Conservation (phyloP, 2,888 invertebrate genomes). For the Lepidochrysops patricia region DNA sequence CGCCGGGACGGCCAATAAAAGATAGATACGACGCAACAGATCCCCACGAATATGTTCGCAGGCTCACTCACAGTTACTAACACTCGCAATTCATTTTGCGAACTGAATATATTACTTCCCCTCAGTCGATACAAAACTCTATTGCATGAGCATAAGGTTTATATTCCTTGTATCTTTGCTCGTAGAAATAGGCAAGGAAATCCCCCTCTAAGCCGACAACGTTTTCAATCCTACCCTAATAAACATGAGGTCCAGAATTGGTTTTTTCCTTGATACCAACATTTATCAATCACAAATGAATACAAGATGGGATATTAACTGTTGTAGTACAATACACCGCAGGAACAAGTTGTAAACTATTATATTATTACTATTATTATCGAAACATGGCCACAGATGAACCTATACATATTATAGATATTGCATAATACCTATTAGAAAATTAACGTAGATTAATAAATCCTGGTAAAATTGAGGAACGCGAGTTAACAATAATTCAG, state of each 20-base stretch:
- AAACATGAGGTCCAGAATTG: slow-evolving; percentile 35
- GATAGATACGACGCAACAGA: slow-evolving; percentile 66
- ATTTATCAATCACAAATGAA: slow-evolving; percentile 62
- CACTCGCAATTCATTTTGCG: slow-evolving; percentile 74
- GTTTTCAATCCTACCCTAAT: slow-evolving; percentile 42
- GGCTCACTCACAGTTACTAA: slow-evolving; percentile 72
- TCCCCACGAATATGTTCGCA: slow-evolving; percentile 71
- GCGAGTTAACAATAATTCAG: too few species aligned
- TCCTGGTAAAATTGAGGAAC: too few species aligned
- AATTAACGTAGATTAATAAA: too few species aligned
- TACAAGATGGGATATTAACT: slow-evolving; percentile 59
- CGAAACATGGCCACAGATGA: too few species aligned
- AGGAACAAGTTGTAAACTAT: slow-evolving; percentile 59
- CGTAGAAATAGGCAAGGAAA: slow-evolving; percentile 51
- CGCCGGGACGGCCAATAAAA: slow-evolving; percentile 48
- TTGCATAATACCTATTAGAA: too few species aligned
- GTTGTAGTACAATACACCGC: slow-evolving; percentile 66
- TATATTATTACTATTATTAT: too few species aligned
- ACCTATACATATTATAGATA: too few species aligned
- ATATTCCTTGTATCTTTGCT: slow-evolving; percentile 41
- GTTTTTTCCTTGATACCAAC: slow-evolving; percentile 26
- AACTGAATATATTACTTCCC: slow-evolving; percentile 67
- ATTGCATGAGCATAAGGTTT: slow-evolving; percentile 38
- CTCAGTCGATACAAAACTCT: slow-evolving; percentile 52
- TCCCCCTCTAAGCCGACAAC: slow-evolving; percentile 31